A percentile compares a stretch with the other conserved stretches of the same genome.
Conservation (phyloP, 2,113 vertebrate genomes). For the Centrocercus urophasianus region DNA sequence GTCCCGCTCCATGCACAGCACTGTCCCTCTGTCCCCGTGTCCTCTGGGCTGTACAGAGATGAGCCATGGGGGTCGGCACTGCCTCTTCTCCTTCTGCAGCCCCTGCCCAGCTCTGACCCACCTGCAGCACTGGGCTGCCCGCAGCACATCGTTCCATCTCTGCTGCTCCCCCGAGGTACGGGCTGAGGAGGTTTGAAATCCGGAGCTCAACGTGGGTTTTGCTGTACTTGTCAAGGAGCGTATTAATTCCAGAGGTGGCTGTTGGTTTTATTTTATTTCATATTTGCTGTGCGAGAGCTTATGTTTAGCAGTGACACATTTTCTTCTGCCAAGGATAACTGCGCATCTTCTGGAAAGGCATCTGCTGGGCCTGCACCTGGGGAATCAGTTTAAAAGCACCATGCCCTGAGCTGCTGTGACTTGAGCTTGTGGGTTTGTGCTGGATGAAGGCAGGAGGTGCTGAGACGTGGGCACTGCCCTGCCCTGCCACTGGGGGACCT, state of each 20-base stretch:
- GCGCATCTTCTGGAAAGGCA: neutral
- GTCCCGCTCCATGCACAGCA: neutral
- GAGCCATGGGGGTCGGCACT: fast-evolving
- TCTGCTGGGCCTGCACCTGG: neutral
- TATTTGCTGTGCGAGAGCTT: neutral
- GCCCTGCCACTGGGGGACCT: neutral
- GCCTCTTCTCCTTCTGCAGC: neutral
- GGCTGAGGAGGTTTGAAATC: neutral
- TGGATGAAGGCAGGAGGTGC: neutral
- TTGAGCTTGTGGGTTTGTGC: neutral
- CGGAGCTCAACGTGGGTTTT: neutral
- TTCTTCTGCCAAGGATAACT: neutral
- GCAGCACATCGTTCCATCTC: neutral
- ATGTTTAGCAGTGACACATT: neutral
- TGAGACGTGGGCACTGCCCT: neutral
- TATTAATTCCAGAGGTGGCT: neutral
- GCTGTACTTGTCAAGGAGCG: neutral
- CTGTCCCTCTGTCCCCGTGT: neutral
- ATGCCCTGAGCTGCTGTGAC: neutral
- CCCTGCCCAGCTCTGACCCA: neutral
- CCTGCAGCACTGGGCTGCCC: neutral
- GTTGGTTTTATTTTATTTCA: neutral
- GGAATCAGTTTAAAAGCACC: neutral
- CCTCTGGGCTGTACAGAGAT: neutral
- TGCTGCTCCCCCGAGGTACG: neutral